Conservation (phyloP, 2,888 invertebrate species). For the Hoplodrina ambigua region DNA sequence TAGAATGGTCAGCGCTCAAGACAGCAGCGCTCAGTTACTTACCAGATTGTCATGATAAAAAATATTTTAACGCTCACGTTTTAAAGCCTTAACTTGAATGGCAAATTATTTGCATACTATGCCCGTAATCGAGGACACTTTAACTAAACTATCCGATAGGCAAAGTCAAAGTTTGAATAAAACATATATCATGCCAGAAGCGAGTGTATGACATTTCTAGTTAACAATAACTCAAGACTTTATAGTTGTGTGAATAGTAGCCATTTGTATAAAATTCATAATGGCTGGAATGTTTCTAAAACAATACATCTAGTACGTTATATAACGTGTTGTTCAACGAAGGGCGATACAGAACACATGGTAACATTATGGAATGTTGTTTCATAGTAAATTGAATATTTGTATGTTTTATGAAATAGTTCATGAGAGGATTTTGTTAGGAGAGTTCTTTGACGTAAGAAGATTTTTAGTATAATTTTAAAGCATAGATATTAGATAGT, state of each 20-base stretch:
- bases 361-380: background rate
- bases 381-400: constrained; percentile 14
- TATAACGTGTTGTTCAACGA: background rate
- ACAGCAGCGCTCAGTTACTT: too few relatives aligned
- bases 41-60: too few relatives aligned
- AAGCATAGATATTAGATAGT: background rate
- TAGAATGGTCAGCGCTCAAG: too few relatives aligned
- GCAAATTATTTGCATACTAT: too few relatives aligned
- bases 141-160: background rate
- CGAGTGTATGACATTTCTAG: background rate
- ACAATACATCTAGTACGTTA: constrained; percentile 12
- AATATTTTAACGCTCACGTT: too few relatives aligned
- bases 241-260: background rate
- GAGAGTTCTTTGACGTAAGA: background rate
- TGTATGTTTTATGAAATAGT: too few relatives aligned
- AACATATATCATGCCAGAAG: background rate
- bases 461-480: background rate
- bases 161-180: background rate
- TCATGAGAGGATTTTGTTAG: background rate
- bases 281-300: constrained; percentile 45
- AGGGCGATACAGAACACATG: background rate
- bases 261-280: constrained; percentile 25
- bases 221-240: constrained; percentile 22
- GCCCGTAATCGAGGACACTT: background rate
- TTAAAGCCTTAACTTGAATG: too few relatives aligned